Conservation (phyloP, 2,113 vertebrate genomes). For the Etheostoma cragini region DNA sequence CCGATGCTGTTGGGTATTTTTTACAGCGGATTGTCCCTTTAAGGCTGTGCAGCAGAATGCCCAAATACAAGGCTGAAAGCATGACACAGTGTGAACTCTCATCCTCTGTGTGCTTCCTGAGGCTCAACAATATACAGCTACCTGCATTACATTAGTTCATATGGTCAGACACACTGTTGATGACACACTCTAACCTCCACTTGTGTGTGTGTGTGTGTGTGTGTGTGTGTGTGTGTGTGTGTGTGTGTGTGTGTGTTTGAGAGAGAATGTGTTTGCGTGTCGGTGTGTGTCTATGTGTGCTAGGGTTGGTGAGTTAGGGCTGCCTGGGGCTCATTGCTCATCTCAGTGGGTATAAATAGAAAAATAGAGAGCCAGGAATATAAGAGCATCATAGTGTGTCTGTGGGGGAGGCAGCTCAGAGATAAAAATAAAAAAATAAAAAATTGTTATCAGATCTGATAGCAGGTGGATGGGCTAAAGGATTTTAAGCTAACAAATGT, state of each 20-base stretch:
- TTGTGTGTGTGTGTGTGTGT: constrained; percentile 22
- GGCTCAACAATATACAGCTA: constrained; percentile 47
- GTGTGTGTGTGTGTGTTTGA: constrained; percentile 19
- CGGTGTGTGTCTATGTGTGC: constrained; percentile 38
- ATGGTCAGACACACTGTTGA: constrained; percentile 61
- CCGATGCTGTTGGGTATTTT: constrained; percentile 5
- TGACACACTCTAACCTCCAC: constrained; percentile 64
- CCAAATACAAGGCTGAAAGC: constrained; percentile 30
- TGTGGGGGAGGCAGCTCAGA: constrained; percentile 52
- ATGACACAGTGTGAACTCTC: constrained; percentile 43
- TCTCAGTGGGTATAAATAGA: constrained; percentile 78
- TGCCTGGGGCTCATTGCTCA: constrained; percentile 73
- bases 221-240: constrained; percentile 41
- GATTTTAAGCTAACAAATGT: constrained; percentile 37
- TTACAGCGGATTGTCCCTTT: constrained; percentile 28
- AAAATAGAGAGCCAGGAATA: constrained; percentile 67
- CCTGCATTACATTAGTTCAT: constrained; percentile 65
- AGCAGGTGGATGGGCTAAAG: constrained; percentile 43
- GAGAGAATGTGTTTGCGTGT: constrained; percentile 49
- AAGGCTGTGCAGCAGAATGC: constrained; percentile 12
- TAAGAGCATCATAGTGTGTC: constrained; percentile 62
- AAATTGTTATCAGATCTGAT: constrained; percentile 16
- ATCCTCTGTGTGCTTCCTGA: constrained; percentile 29
- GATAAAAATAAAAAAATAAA: constrained; percentile 10
- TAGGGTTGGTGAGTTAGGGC: constrained; percentile 55